Conservation (phyloP, 2,888 invertebrate species). For the Himalopsyche japonica region DNA sequence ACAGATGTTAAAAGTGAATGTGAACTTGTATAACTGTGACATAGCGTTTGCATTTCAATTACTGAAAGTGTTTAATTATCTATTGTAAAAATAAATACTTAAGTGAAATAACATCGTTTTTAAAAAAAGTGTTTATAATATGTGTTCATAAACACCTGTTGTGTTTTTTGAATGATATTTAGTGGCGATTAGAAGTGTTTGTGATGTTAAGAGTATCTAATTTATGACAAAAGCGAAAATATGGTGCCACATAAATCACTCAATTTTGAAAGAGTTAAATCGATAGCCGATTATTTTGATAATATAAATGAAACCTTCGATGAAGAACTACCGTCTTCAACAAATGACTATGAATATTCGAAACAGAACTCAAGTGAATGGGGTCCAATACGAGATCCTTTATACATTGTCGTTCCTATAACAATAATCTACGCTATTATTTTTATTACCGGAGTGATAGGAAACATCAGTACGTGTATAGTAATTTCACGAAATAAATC, state of each 20-base stretch:
- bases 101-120: too few species aligned
- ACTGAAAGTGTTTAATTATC: too few species aligned
- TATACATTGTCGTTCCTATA: conserved; percentile 70
- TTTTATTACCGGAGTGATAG: conserved; percentile 77
- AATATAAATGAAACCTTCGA: conserved; percentile 23
- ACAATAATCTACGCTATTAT: conserved; percentile 78
- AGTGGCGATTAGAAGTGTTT: too few species aligned
- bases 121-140: too few species aligned
- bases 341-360: not conserved
- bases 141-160: too few species aligned
- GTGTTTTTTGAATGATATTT: too few species aligned
- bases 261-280: not conserved
- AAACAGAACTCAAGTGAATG: conserved; percentile 21
- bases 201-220: too few species aligned
- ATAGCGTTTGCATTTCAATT: too few species aligned
- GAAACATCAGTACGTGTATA: conserved; percentile 82
- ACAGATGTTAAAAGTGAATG: too few species aligned
- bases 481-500: conserved; percentile 81
- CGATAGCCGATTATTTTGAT: conserved; percentile 36
- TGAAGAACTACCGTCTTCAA: not conserved
- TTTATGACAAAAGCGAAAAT: not conserved
- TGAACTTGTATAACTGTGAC: too few species aligned
- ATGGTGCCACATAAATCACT: not conserved
- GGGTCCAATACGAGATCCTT: conserved; percentile 59
- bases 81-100: too few species aligned